Evolutionary conservation across 2,797 vertebrate genomes (phyloP).

Genomic region (Mus caroli): DNA sequence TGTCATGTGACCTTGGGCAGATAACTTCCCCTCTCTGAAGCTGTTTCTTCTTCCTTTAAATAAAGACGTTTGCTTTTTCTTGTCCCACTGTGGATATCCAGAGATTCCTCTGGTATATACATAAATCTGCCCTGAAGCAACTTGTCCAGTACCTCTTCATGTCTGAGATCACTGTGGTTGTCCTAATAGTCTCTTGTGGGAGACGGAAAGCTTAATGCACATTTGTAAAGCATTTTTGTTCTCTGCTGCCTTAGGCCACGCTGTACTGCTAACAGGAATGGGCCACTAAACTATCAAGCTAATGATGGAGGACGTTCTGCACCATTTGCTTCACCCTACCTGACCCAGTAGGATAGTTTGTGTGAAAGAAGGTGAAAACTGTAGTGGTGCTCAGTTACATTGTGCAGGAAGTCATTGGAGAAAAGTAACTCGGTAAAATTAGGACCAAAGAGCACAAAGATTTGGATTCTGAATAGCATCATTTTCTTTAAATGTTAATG

Average conservation of each 20-base stretch:
- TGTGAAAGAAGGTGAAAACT: slow-evolving; percentile 9
- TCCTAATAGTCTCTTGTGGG: background rate
- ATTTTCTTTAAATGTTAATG: background rate
- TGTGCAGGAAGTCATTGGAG: background rate
- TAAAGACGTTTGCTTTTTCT: slow-evolving; percentile 16
- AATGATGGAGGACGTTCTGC: background rate
- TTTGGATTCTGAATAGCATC: background rate
- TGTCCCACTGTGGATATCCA: background rate
- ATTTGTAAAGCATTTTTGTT: slow-evolving; percentile 30
- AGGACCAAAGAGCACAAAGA: background rate
- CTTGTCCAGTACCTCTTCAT: background rate
- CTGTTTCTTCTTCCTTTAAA: background rate
- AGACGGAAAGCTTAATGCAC: background rate
- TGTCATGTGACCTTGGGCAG: background rate
- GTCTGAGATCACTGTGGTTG: background rate
- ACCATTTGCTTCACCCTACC: background rate
- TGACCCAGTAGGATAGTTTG: background rate
- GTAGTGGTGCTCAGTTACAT: background rate
- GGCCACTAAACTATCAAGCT: background rate
- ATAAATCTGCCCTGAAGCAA: slow-evolving; percentile 53
- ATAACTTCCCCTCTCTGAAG: background rate
- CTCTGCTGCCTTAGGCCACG: slow-evolving; percentile 26
- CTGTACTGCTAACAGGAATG: slow-evolving; percentile 4
- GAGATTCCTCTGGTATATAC: slow-evolving; percentile 12
- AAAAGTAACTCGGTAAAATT: background rate